Evolutionary conservation across 2,888 invertebrate genomes (phyloP), one percentile per base, ranked within the genome.

Genomic region (Auanema freiburgensis): DNA sequence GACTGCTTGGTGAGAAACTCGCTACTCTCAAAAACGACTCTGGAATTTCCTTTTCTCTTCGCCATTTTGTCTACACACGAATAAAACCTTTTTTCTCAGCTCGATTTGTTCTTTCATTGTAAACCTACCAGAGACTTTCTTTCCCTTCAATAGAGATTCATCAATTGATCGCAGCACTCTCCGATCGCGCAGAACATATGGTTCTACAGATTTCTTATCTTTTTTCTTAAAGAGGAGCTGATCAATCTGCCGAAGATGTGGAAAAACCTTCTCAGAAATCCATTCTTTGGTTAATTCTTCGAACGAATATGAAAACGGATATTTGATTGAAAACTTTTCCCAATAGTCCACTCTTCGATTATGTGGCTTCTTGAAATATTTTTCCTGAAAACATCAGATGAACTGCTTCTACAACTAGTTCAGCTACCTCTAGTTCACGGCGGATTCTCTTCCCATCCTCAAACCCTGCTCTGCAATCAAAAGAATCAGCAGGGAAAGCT

Each of bases 331-430:
- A 24, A 76, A 62, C 2, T 65, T 65, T 51, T 64, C 61, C 74
- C 76, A 76, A 51, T 66, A 68, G 10, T 65, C 57, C 23, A 74
- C 69, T 11, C 79, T 59, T n/a, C 77, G 60, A 64, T 79, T 79
- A 57, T 65, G 67, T 8, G 79, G 79, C 50, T 66, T 61, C 21
- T 52, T 57, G 11, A 59, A 16, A 25, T 72, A 61, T 50, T 63
- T 67, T 4, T 55, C 66, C 65, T 63, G 40, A 5, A 43, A 55
- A 40, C 3, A 42, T 18, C n/a, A 16, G 5, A 21, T 41, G 12
- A n/a, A 41, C n/a, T 21, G 11, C 18, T 52, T 21, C 24, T n/a
- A n/a, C 46, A 46, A 46, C 46, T 10, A 53, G 8, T 33, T 5
- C 8, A 5, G 3, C 55, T 44, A 63, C 67, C 57, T 52, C 55